Percentiles rank a stretch among this genome's conserved stretches.
Conservation (phyloP, 2,888 invertebrate genomes). For the Dryococelus australis region DNA sequence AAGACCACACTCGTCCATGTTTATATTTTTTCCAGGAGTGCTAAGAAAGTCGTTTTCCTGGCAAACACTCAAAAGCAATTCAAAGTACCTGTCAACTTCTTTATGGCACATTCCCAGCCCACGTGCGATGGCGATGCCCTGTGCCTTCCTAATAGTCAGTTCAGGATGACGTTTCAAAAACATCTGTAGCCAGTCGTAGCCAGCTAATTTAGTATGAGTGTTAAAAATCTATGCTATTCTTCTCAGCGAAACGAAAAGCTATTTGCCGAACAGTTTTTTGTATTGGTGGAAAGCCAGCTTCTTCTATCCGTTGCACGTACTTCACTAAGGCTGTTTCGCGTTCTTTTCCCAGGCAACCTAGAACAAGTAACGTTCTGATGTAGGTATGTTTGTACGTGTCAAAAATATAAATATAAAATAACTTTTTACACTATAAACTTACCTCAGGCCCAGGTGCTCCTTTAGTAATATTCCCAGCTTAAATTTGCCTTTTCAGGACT, state of each 20-base stretch:
- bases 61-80: conserved; percentile 48
- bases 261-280: conserved; percentile 28
- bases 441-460: neutral
- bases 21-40: conserved; percentile 37
- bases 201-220: conserved; percentile 46
- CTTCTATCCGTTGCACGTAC: neutral
- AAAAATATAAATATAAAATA: neutral
- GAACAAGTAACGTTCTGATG: neutral
- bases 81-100: conserved; percentile 50
- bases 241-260: conserved; percentile 51
- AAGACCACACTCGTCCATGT: conserved; percentile 20
- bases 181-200: conserved; percentile 49
- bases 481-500: neutral
- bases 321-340: neutral
- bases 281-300: no score
- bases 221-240: neutral
- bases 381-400: neutral
- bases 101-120: conserved; percentile 50
- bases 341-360: neutral
- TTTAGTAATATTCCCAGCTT: conserved; percentile 12
- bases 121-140: conserved; percentile 44
- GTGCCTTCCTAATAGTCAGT: conserved; percentile 41
- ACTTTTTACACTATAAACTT: neutral
- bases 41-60: conserved; percentile 50
- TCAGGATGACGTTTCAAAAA: conserved; percentile 48